Base-by-base conservation (phyloP, 2,888 invertebrate species). In the Diachrysia chrysitis region DNA sequence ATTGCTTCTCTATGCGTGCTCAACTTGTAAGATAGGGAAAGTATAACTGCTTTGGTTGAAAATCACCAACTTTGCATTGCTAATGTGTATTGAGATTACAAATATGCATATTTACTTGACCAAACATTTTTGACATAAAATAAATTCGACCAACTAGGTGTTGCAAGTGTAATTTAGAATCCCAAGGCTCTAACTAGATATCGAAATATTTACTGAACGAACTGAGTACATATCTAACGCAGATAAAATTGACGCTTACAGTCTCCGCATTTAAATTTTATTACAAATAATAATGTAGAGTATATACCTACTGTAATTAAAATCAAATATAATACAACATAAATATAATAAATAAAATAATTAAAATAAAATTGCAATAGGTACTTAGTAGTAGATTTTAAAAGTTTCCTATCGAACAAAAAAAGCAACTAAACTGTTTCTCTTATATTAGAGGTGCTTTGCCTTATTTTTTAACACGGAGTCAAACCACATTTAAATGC, bases 61-160 rank as follows among this genome's bases (percentile, higher is more conserved):
- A 51, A 51, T 19, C 19, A 51, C 21, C 17, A 19, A 51, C 48
- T 51, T 51, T 51, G 48, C 19, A 51, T 51, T 51, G 48, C 48
- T 51, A 51, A 51, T 51, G 48, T 19, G 48, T 51, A 51, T 51
- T 51, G 48, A 51, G 12, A 51, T 51, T 51, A 51, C 48, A 51
- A 51, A 51, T 51, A 51, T 51, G 48, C 17, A 51, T 51, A 21
- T 51, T 51, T 51, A 51, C 12, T 12, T 14, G 48, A 51, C 19
- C 19, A 51, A 51, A 19, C 48, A 51, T 51, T 21, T 19, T 51
- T 21, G 21, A 21, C 48, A 51, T 42, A n/a, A 51, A 51, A 51
- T 51, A 19, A 51, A 51, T 21, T 51, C 48, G 12, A 51, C 19
- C 19, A 21, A 19, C n/a, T 51, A 21, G 19, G 14, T 19, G 48